A percentile compares a stretch with the other conserved stretches of the same genome.
These are phyloP conservation scores for Entomyzon cyanotis DNA, from an alignment of 2,113 vertebrate genomes.

Conservation along the genomic window DNA sequence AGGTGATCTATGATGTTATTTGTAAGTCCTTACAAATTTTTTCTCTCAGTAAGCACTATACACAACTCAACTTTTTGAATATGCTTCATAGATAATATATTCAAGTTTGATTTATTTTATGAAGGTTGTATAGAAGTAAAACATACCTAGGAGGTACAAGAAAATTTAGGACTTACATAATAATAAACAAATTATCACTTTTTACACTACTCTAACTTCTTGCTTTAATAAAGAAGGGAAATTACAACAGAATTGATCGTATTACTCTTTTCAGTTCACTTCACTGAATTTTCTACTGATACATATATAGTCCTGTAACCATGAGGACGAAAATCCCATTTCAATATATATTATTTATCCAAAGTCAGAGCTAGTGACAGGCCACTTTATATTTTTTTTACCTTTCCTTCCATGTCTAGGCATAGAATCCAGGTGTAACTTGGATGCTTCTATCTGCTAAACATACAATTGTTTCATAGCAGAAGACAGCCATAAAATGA, in stretches of 20 bases:
- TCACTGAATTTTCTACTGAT: neutral
- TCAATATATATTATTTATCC: neutral
- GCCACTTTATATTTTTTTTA: neutral
- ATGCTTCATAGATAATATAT: neutral
- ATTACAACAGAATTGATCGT: neutral
- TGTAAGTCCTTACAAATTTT: neutral
- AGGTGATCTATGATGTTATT: neutral
- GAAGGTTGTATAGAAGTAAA: neutral
- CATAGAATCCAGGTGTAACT: neutral
- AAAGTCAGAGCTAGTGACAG: neutral
- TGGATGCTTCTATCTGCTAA: neutral
- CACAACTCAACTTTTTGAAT: neutral
- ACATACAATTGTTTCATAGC: neutral
- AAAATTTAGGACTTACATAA: neutral
- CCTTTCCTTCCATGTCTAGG: neutral
- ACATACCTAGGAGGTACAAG: neutral
- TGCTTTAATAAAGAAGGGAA: neutral
- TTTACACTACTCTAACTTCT: neutral
- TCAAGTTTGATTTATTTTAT: constrained; percentile 1
- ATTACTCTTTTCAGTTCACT: neutral
- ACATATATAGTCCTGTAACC: neutral
- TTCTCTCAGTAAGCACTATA: neutral
- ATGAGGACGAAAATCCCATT: neutral
- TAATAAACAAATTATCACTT: neutral
- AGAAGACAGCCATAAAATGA: neutral